Evolutionary conservation across 2,797 vertebrate genomes (phyloP).

Genomic region (Sebastes minor): DNA sequence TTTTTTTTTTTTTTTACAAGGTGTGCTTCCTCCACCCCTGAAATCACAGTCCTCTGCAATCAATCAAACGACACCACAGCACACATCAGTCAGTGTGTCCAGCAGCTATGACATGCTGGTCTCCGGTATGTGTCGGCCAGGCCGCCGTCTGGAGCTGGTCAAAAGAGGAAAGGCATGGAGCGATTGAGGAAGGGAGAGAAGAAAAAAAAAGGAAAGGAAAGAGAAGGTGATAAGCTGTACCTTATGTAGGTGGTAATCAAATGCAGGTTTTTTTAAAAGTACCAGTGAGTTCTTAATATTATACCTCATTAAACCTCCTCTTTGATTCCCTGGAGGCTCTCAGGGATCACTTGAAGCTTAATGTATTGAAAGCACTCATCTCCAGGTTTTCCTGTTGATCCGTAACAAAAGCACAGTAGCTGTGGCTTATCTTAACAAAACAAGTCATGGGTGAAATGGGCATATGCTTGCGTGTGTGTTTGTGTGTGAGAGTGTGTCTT

Average conservation of each 20-base stretch:
- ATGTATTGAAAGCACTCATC: neutral
- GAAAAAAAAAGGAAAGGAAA: neutral
- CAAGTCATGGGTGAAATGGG: neutral
- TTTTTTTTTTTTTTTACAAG: slow-evolving; percentile 41
- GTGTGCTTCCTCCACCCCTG: slow-evolving; percentile 46
- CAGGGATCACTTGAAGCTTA: neutral
- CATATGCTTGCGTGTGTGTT: slow-evolving; percentile 10
- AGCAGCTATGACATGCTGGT: slow-evolving; percentile 51
- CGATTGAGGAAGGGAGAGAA: neutral
- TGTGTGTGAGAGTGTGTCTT: slow-evolving; percentile 5
- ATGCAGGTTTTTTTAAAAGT: slow-evolving; percentile 15
- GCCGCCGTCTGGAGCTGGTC: slow-evolving; percentile 45
- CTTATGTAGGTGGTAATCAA: slow-evolving; percentile 48
- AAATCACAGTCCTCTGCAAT: slow-evolving; percentile 44
- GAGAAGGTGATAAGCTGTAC: slow-evolving; percentile 33
- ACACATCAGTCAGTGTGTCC: slow-evolving; percentile 36
- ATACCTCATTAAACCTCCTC: neutral
- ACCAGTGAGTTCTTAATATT: neutral
- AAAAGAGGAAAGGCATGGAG: slow-evolving; percentile 24
- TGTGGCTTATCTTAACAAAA: neutral
- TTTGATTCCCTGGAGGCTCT: neutral
- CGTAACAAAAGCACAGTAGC: neutral
- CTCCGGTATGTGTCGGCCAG: slow-evolving; percentile 50
- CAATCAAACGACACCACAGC: slow-evolving; percentile 47
- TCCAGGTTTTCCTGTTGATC: neutral